Evolutionary conservation across 1,140 invertebrate genomes (phyloP), one percentile per base, ranked within the genome.

Genomic region (Cheumatopsyche charites): DNA sequence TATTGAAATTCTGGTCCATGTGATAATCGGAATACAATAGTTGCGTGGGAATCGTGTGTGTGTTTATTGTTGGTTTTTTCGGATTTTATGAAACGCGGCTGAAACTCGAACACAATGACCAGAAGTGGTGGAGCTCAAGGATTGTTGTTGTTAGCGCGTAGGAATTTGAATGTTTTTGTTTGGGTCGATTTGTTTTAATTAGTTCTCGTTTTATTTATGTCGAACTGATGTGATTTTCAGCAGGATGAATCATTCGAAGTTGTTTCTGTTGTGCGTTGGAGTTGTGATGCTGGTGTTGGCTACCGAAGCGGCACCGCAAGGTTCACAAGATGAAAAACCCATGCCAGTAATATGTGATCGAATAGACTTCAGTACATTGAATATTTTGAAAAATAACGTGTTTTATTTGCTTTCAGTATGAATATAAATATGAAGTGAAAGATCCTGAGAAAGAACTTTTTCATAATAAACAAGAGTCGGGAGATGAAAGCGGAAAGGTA

Each of bases 341-440:
- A 81, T 82, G 80, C 83, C 83, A 47, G 83, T 85, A 78, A 80
- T 80, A 36, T 36, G 3, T 36, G 29, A 36, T 4, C 9, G 29
- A 36, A 36, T 36, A 36, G 6, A 36, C 19, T 63, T 62, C 9
- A 62, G 42, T 55, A 5, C 42, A 62, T n/a, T 36, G 29, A 52
- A 65, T 52, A 19, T 43, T 61, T 45, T 25, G 21, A 2, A 21
- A n/a, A 23, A 4, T 6, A 68, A 13, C 5, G 12, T 5, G 7
- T 4, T 12, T 21, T 25, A 23, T 67, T 25, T 77, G 67, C 73
- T 85, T 80, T 17, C 82, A 90, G 88, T 90, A 90, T 73, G 85
- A 90, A 78, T 91, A 88, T 79, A 85, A 90, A 79, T 91, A 89
- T 76, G 88, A 89, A 79, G 89, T 91, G n/a, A 88, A 90, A 78